phyloP scores from a whole-genome alignment of 37 sponge, comb jelly and placozoan species.

The Aphrocallistes beatrix region DNA sequence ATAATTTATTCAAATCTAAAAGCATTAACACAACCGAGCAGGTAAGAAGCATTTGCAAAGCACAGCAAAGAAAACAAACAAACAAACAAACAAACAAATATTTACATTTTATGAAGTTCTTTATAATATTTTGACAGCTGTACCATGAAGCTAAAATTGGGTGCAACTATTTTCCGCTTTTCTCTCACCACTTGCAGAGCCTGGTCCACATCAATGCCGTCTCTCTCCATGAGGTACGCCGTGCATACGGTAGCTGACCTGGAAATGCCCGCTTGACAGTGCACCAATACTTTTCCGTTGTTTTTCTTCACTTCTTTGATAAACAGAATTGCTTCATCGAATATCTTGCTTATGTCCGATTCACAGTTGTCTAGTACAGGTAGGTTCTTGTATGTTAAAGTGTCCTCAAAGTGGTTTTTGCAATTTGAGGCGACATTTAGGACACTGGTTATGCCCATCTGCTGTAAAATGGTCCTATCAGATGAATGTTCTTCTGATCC shows the following conservation, averaged over 20 bases:
- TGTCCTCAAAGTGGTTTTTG: constrained; percentile 52
- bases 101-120: constrained; percentile 18
- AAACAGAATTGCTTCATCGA: constrained; percentile 50
- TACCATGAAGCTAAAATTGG: constrained; percentile 88
- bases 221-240: constrained; percentile 61
- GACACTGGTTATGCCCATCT: constrained; percentile 50
- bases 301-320: constrained; percentile 39
- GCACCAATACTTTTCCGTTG: constrained; percentile 61
- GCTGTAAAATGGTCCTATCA: constrained; percentile 24
- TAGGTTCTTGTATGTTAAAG: constrained; percentile 49
- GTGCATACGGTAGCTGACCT: constrained; percentile 70
- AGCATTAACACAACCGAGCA: no score
- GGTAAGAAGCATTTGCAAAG: no score
- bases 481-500: constrained; percentile 57
- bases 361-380: constrained; percentile 55
- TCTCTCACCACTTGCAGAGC: constrained; percentile 59
- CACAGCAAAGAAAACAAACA: no score
- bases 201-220: constrained; percentile 18
- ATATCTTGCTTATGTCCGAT: constrained; percentile 52
- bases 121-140: constrained; percentile 60
- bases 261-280: constrained; percentile 77
- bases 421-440: constrained; percentile 62
- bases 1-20: no score
- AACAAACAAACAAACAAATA: no score
- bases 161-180: constrained; percentile 56